Evolutionary conservation across 2,888 invertebrate species (phyloP).

Genomic region (Mythimna pallens): DNA sequence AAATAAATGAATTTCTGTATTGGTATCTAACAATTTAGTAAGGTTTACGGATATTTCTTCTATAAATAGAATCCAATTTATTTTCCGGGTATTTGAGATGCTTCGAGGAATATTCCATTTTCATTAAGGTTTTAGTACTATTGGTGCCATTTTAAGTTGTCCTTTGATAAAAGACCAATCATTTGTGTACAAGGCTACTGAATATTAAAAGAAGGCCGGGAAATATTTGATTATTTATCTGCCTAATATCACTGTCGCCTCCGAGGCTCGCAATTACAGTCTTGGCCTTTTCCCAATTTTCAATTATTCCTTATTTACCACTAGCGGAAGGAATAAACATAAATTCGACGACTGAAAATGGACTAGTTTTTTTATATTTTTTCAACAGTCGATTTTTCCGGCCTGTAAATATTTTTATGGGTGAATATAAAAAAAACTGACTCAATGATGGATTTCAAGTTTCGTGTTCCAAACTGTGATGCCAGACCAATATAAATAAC

Average conservation of each 20-base stretch:
- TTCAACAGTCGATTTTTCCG: constrained; percentile 9
- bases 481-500: neutral
- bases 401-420: constrained; percentile 15
- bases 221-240: constrained; percentile 42
- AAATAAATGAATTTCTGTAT: constrained; percentile 29
- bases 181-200: neutral
- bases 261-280: constrained; percentile 32
- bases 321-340: constrained; percentile 42
- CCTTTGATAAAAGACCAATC: constrained; percentile 10
- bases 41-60: constrained; percentile 20
- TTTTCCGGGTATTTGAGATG: constrained; percentile 8
- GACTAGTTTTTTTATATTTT: neutral
- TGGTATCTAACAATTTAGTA: constrained; percentile 7
- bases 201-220: neutral
- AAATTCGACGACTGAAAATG: constrained; percentile 38
- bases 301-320: constrained; percentile 53
- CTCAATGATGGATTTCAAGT: neutral
- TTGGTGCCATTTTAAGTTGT: constrained; percentile 6
- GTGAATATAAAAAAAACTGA: neutral
- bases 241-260: constrained; percentile 22
- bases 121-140: constrained; percentile 1
- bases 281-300: constrained; percentile 49
- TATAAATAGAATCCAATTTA: constrained; percentile 38
- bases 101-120: constrained; percentile 5
- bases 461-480: neutral